Conservation (phyloP, 2,113 vertebrate genomes). For the Pavo muticus region DNA sequence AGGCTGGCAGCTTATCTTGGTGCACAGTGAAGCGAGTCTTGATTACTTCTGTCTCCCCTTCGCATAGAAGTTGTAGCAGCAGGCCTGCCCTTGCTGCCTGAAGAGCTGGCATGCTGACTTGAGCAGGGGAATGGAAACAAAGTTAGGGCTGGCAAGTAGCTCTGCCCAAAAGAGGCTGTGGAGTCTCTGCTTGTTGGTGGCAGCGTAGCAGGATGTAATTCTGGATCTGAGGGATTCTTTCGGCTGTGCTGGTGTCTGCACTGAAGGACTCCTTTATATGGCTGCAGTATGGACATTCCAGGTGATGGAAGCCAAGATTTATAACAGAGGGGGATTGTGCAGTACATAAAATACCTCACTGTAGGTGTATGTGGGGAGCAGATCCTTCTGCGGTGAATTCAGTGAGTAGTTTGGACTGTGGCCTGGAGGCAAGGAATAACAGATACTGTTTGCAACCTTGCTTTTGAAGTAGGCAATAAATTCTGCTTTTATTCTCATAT, state of each 20-base stretch:
- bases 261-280: neutral
- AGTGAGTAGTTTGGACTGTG: neutral
- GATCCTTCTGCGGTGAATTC: neutral
- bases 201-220: neutral
- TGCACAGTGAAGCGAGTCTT: neutral
- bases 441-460: neutral
- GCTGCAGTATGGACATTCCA: neutral
- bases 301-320: neutral
- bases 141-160: neutral
- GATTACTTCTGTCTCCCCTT: neutral
- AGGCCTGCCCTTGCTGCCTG: neutral
- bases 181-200: neutral
- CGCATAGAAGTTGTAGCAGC: neutral
- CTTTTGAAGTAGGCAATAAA: neutral
- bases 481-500: neutral
- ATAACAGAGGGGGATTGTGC: neutral
- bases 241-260: neutral
- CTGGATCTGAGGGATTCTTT: neutral
- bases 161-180: neutral
- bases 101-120: too few relatives aligned
- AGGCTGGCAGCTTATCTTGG: neutral
- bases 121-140: too few relatives aligned
- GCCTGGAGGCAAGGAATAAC: neutral
- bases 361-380: fast-evolving
- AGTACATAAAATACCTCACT: neutral